Conservation (phyloP, 2,797 vertebrate genomes). For the Syndactyla subalaris region DNA sequence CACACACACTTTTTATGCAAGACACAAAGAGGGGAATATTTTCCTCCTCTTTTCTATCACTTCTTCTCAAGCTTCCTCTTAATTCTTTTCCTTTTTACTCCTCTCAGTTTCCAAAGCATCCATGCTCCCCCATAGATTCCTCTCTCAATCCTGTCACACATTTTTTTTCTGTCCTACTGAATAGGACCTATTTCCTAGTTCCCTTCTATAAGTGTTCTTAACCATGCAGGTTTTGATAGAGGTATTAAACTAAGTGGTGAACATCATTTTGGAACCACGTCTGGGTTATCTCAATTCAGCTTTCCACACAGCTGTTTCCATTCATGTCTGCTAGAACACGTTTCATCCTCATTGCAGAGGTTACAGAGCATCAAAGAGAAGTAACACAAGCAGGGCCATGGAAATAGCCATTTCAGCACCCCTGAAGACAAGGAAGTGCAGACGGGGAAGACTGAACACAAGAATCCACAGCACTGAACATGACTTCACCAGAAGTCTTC, state of each 20-base stretch:
- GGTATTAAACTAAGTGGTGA: background rate
- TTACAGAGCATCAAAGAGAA: background rate
- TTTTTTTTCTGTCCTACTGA: background rate
- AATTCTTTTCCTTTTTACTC: background rate
- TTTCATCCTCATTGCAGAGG: background rate
- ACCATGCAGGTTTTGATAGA: background rate
- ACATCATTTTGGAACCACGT: background rate
- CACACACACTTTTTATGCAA: background rate
- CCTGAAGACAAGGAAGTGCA: accelerated
- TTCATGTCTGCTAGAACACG: background rate
- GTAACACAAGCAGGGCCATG: background rate
- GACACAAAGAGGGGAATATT: background rate
- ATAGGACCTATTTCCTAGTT: background rate
- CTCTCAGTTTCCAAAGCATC: background rate
- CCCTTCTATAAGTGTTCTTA: background rate
- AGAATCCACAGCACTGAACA: background rate
- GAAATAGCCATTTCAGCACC: background rate
- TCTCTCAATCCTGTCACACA: background rate
- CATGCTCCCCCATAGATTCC: background rate
- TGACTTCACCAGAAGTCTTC: background rate
- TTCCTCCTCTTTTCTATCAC: background rate
- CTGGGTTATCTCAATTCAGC: background rate
- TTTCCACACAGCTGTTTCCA: background rate
- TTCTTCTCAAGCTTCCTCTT: background rate
- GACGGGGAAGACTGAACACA: background rate